Conservation (phyloP, 2,888 invertebrate genomes). For the Acanthosoma haemorrhoidale region DNA sequence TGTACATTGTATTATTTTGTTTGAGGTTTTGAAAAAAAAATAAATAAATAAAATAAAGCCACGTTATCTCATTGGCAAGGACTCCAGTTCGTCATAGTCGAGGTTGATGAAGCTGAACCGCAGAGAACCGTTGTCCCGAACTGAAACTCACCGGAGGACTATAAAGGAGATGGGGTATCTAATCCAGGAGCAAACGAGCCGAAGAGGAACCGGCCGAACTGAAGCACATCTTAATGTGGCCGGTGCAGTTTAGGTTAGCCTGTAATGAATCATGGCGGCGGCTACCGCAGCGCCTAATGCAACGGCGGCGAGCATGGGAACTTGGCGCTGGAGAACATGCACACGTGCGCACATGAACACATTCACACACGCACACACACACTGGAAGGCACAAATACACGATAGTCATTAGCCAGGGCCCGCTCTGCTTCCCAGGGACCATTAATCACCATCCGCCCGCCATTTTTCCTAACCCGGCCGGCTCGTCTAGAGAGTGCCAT, state of each 20-base stretch:
- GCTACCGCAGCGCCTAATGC: conserved; percentile 23
- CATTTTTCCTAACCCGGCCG: background rate
- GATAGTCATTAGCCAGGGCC: conserved; percentile 16
- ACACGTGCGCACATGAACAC: background rate
- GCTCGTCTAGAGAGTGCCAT: too few species aligned
- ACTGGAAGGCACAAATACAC: background rate
- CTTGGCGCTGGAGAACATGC: background rate
- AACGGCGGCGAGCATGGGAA: conserved; percentile 12
- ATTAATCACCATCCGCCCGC: conserved; percentile 17
- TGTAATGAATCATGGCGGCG: conserved; percentile 17
- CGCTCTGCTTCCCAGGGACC: conserved; percentile 17
- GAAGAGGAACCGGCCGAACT: background rate
- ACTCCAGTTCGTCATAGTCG: background rate
- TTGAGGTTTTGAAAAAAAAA: too few species aligned
- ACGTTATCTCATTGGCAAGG: background rate
- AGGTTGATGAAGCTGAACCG: too few species aligned
- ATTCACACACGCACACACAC: background rate
- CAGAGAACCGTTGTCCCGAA: background rate
- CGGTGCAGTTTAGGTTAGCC: conserved; percentile 7
- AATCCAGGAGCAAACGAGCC: background rate
- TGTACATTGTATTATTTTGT: too few species aligned
- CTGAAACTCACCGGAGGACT: background rate
- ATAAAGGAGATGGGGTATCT: background rate
- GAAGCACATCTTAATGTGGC: conserved; percentile 21
- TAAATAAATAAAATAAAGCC: too few species aligned